Conservation (phyloP, 2,113 vertebrate species). For the Alces alces region DNA sequence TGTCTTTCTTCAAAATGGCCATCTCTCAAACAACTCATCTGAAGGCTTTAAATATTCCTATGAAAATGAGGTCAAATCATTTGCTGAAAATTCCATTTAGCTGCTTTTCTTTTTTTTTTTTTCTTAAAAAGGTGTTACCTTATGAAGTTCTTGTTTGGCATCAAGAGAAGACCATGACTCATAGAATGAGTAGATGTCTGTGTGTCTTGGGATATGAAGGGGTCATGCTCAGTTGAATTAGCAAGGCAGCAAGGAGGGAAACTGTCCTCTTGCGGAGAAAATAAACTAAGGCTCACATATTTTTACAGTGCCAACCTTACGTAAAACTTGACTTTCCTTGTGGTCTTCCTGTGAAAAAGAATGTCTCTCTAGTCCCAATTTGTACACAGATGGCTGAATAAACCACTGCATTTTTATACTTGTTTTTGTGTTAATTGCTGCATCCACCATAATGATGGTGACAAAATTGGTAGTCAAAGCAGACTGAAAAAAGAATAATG, state of each 20-base stretch:
- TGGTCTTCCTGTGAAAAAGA: background rate
- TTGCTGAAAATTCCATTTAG: slow-evolving; percentile 60
- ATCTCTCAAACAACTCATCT: slow-evolving; percentile 36
- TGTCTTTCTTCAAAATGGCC: slow-evolving; percentile 42
- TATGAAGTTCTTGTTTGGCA: slow-evolving; percentile 56
- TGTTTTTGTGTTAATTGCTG: background rate
- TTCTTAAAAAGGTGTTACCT: slow-evolving; percentile 26
- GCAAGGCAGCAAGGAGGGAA: background rate
- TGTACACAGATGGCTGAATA: background rate
- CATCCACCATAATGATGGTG: too few relatives aligned
- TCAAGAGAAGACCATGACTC: slow-evolving; percentile 46
- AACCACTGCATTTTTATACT: background rate
- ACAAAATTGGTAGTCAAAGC: background rate
- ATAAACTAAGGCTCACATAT: background rate
- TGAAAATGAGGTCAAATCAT: slow-evolving; percentile 58
- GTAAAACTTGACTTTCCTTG: background rate
- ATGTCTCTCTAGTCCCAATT: background rate
- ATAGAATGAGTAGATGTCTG: slow-evolving; percentile 6
- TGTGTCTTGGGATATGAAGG: background rate
- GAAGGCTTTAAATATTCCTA: slow-evolving; percentile 40
- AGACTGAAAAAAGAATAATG: background rate
- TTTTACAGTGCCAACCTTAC: background rate
- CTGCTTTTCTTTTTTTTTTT: background rate
- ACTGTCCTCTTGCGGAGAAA: background rate
- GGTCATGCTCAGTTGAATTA: background rate